Base-by-base conservation (phyloP, 2,113 vertebrate genomes). In the Labeo rohita region DNA sequence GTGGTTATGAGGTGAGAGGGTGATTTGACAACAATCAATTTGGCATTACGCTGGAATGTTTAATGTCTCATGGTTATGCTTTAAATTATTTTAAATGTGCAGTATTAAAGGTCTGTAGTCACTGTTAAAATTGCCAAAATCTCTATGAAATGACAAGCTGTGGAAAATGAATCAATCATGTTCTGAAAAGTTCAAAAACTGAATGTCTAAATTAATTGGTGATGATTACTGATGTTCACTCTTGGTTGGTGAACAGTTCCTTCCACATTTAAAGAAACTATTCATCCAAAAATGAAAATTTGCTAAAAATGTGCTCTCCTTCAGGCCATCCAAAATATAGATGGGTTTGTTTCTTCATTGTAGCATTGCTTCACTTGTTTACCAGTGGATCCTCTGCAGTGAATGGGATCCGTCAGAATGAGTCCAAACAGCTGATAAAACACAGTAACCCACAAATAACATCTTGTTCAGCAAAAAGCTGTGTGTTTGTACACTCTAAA, bases 21-120 rank as follows among this genome's bases (percentile, higher is more conserved):
- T 73, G 81, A 83, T 72, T 83, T 73, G 50, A 73, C 65, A 72
- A 83, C 81, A 83, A 54, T 56, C 49, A 43, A 3, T 28, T 59
- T 43, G 49, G 76, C 85, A 47, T 74, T 65, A 61, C 61, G 54
- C 78, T 52, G 8, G n/a, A 85, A 15, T 45, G 36, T 70, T 43
- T 80, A 56, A 75, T 80, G 47, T 85, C 56, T 80, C 47, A 4
- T 73, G 65, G 65, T 68, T 74, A 47, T 15, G 61, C 21, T 72
- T 56, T 65, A 34, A 50, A 88, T 72, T 50, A 21, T 36, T 87
- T 45, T 13, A 52, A 80, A 80, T 76, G 13, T 74, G 45, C 13
- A 76, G 36, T n/a, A 75, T 47, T 68, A 70, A 75, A 39, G 34
- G 21, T 66, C 23, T 72, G 50, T 10, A 47, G 13, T 36, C 50